Percentiles rank a stretch among this genome's conserved stretches.
Evolutionary conservation across 2,888 invertebrate genomes (phyloP).

Genomic region (Drosophila putrida): DNA sequence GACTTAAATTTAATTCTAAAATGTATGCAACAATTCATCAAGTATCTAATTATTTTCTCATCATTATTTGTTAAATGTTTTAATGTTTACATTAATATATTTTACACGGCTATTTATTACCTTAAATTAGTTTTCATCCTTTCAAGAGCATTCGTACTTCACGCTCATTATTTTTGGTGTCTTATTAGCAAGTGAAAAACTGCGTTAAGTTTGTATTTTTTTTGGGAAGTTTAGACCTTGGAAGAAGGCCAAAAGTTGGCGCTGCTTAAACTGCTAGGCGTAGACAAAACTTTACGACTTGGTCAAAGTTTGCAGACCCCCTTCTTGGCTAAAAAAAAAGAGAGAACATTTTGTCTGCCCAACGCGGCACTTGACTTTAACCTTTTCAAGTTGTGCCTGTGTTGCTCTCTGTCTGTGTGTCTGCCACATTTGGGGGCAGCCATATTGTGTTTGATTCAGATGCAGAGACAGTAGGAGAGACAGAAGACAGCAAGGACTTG

Average conservation of each 20-base stretch:
- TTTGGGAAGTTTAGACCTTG: slow-evolving; percentile 10
- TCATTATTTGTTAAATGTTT: not conserved
- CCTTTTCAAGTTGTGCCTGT: slow-evolving; percentile 55
- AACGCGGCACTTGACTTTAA: slow-evolving; percentile 57
- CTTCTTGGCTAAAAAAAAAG: not conserved
- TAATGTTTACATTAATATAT: too few relatives aligned
- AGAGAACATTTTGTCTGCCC: slow-evolving; percentile 42
- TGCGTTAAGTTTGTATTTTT: slow-evolving; percentile 16
- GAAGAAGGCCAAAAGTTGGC: slow-evolving; percentile 44
- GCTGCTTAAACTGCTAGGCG: slow-evolving; percentile 61
- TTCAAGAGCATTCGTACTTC: slow-evolving; percentile 20
- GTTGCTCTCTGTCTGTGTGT: slow-evolving; percentile 9
- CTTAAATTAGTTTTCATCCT: not conserved
- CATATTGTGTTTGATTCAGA: slow-evolving; percentile 54
- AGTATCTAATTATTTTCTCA: not conserved
- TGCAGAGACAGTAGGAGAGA: slow-evolving; percentile 19
- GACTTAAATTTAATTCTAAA: not conserved
- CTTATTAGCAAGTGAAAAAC: slow-evolving; percentile 30
- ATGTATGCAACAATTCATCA: not conserved
- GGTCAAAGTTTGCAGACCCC: slow-evolving; percentile 45
- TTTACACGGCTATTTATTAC: too few relatives aligned
- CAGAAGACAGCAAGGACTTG: slow-evolving; percentile 34
- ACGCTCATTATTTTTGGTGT: not conserved
- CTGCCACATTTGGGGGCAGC: slow-evolving; percentile 24
- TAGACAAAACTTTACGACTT: slow-evolving; percentile 67